phyloP scores from a whole-genome alignment of 2,888 invertebrate species.

The Hyppa rectilinea region DNA sequence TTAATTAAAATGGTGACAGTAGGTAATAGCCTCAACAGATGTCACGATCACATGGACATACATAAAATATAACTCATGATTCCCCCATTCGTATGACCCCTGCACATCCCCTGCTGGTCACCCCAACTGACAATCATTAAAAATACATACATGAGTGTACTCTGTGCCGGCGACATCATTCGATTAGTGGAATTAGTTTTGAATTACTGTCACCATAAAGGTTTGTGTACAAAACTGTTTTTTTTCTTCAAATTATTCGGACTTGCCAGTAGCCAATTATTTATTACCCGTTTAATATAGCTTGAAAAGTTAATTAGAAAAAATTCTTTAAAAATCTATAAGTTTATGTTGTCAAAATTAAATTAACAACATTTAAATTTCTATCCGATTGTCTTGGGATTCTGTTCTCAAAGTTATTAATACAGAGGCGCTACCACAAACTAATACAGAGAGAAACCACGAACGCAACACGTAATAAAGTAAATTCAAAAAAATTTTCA shows the following conservation, averaged over 20 bases:
- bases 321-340: background rate
- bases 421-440: too few species aligned
- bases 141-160: constrained; percentile 46
- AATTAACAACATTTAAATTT: background rate
- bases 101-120: background rate
- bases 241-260: background rate
- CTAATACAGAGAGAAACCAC: too few species aligned
- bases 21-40: constrained; percentile 43
- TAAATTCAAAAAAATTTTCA: too few species aligned
- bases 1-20: constrained; percentile 20
- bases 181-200: constrained; percentile 40
- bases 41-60: constrained; percentile 35
- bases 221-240: background rate
- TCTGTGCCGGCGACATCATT: constrained; percentile 16
- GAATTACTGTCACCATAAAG: constrained; percentile 7
- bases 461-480: too few species aligned
- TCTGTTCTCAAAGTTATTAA: background rate
- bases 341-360: background rate
- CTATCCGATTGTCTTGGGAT: background rate
- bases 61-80: constrained; percentile 43
- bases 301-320: background rate
- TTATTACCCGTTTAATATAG: background rate
- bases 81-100: constrained; percentile 34
- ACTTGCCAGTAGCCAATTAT: background rate
- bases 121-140: constrained; percentile 45